Conservation (phyloP, 2,797 vertebrate genomes). For the Centroberyx gerrardi region DNA sequence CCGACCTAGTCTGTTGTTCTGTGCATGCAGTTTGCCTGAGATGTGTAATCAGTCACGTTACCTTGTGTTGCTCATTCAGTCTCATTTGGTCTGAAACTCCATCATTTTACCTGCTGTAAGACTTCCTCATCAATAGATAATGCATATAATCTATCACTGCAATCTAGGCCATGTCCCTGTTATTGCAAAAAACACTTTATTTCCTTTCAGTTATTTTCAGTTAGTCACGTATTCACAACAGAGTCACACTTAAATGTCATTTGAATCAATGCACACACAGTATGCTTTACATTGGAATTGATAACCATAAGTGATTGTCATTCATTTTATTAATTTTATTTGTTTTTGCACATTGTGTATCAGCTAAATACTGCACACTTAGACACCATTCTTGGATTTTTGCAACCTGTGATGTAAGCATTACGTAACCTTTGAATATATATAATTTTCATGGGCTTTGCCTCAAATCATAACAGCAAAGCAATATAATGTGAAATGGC, state of each 20-base stretch:
- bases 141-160: neutral
- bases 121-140: neutral
- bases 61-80: neutral
- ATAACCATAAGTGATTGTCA: neutral
- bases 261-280: neutral
- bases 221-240: neutral
- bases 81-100: neutral
- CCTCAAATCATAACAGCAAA: neutral
- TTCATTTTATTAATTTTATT: neutral
- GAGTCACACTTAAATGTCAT: neutral
- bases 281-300: neutral
- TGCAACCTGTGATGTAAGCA: neutral
- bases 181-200: neutral
- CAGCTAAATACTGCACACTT: neutral
- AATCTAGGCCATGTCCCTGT: neutral
- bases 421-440: neutral
- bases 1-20: neutral
- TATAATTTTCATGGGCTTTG: neutral
- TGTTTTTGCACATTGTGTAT: neutral
- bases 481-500: neutral
- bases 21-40: neutral
- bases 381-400: neutral
- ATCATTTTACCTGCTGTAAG: neutral
- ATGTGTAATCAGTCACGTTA: neutral
- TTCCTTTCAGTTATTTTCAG: neutral